Percentiles rank a stretch among this genome's conserved stretches.
phyloP scores from a whole-genome alignment of 2,888 invertebrate genomes.

The Cloeon dipterum region DNA sequence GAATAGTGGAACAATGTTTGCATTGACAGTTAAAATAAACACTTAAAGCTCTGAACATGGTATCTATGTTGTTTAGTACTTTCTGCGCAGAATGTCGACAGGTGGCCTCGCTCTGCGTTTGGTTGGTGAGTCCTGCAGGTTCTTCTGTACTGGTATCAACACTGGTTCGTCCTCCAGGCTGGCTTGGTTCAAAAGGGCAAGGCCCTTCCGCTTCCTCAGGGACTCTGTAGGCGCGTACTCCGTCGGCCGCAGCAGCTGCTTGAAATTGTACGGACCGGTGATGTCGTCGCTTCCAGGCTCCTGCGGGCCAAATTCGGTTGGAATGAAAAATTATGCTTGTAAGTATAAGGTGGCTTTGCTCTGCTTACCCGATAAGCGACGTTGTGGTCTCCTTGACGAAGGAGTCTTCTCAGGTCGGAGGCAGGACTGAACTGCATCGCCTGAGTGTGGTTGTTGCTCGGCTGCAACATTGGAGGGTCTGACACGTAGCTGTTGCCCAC shows the following conservation, averaged over 20 bases:
- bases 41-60: too few species aligned
- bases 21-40: too few species aligned
- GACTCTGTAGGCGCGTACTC: conserved; percentile 42
- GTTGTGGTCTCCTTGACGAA: conserved; percentile 12
- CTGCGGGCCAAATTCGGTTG: too few species aligned
- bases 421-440: conserved; percentile 19
- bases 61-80: too few species aligned
- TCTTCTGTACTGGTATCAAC: background rate
- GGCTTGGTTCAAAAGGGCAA: background rate
- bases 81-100: background rate
- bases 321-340: too few species aligned
- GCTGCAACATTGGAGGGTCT: background rate
- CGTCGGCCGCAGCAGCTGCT: conserved; percentile 37
- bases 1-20: too few species aligned
- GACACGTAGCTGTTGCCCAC: background rate
- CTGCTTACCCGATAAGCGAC: background rate
- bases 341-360: too few species aligned
- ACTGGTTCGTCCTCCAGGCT: background rate
- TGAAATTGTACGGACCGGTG: conserved; percentile 41
- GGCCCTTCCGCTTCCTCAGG: conserved; percentile 34
- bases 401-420: conserved; percentile 23
- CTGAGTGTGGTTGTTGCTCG: background rate
- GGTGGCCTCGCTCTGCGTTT: background rate
- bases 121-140: background rate
- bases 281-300: conserved; percentile 20